phyloP scores from a whole-genome alignment of 2,113 vertebrate genomes.

The Solea senegalensis region DNA sequence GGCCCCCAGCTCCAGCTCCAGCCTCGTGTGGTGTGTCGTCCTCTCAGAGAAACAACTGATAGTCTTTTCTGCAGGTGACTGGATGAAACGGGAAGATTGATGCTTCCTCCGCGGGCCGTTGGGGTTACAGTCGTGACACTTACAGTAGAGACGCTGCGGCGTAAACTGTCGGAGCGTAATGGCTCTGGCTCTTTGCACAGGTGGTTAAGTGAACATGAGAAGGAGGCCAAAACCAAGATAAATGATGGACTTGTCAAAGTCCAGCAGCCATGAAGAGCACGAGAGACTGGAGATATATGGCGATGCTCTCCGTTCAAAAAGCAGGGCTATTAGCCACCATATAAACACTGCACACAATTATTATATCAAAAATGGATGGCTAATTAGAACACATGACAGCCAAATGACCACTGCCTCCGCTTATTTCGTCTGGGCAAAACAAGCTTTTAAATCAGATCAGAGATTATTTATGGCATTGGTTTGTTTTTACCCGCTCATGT shows the following conservation, averaged over 20 bases:
- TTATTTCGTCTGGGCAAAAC: conserved; percentile 21
- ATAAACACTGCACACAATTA: conserved; percentile 40
- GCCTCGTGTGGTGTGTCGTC: conserved; percentile 19
- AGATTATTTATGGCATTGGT: conserved; percentile 24
- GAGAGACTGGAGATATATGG: not conserved
- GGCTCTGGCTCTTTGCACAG: conserved; percentile 32
- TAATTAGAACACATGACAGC: conserved; percentile 45
- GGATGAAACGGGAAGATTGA: not conserved
- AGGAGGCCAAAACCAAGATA: conserved; percentile 42
- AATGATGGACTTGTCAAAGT: conserved; percentile 38
- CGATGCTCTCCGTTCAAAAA: conserved; percentile 33
- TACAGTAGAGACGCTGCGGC: conserved; percentile 32
- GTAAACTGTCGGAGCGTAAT: conserved; percentile 39
- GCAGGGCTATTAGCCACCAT: conserved; percentile 57
- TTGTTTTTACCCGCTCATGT: conserved; percentile 25
- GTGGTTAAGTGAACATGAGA: conserved; percentile 41
- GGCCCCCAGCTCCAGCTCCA: conserved; percentile 25
- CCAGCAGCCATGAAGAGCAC: conserved; percentile 33
- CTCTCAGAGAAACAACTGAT: conserved; percentile 53
- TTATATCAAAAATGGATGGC: conserved; percentile 61
- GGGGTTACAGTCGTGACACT: conserved; percentile 53
- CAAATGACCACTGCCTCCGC: conserved; percentile 28
- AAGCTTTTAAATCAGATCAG: conserved; percentile 57
- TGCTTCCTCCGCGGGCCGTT: conserved; percentile 23
- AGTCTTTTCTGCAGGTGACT: conserved; percentile 28